Percentiles rank a stretch among this genome's conserved stretches.
phyloP scores from a whole-genome alignment of 1,140 invertebrate genomes.

The Centruroides vittatus region DNA sequence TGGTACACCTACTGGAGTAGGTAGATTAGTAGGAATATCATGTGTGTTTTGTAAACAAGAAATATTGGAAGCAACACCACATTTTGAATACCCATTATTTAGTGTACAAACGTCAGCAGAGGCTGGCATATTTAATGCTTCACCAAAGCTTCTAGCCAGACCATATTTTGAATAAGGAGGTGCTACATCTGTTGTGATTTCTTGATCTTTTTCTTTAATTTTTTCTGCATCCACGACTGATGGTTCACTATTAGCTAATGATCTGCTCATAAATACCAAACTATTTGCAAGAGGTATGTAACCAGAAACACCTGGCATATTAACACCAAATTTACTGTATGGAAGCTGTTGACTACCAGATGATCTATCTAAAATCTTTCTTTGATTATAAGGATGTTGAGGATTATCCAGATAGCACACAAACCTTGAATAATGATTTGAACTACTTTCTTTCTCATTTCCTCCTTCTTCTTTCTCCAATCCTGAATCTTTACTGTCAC shows the following conservation, averaged over 20 bases:
- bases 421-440: no score
- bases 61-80: constrained; percentile 1
- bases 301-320: no score
- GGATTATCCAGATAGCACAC: no score
- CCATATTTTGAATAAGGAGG: constrained; percentile 8
- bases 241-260: constrained; percentile 2
- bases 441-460: no score
- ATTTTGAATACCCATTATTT: constrained; percentile 3
- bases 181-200: not conserved
- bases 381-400: no score
- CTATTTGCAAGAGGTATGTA: no score
- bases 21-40: no score
- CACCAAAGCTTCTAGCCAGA: not conserved
- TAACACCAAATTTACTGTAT: no score
- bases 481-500: constrained; percentile 4
- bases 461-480: not conserved
- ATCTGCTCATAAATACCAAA: no score
- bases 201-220: not conserved
- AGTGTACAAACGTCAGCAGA: not conserved
- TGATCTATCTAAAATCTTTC: no score
- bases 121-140: not conserved
- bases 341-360: no score
- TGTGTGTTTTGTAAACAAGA: not conserved
- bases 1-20: no score
- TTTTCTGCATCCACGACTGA: not conserved